Percentiles rank a stretch among this genome's conserved stretches.
Conservation (phyloP, 2,113 vertebrate species). For the Sus scrofa region T2T-Sscrofa CM000812.6:270900501-270901000, state of each 20-base stretch:
- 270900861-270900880: no score
- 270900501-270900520: background rate
- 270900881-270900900: no score
- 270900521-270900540: background rate
- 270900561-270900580: background rate
- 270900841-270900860: rapidly evolving
- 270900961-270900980: background rate
- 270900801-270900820: background rate
- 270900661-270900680: constrained; percentile 77
- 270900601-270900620: constrained; percentile 62
- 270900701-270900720: constrained; percentile 63
- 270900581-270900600: constrained; percentile 29
- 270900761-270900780: background rate
- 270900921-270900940: background rate
- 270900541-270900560: background rate
- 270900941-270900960: background rate
- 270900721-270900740: constrained; percentile 51
- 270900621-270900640: constrained; percentile 69
- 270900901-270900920: background rate
- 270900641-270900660: constrained; percentile 73
- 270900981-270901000: background rate
- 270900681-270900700: constrained; percentile 49
- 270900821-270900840: background rate
- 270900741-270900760: background rate
- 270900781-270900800: background rate